Conservation (phyloP, 1,140 invertebrate species). For the Drosophila sp. region DNA sequence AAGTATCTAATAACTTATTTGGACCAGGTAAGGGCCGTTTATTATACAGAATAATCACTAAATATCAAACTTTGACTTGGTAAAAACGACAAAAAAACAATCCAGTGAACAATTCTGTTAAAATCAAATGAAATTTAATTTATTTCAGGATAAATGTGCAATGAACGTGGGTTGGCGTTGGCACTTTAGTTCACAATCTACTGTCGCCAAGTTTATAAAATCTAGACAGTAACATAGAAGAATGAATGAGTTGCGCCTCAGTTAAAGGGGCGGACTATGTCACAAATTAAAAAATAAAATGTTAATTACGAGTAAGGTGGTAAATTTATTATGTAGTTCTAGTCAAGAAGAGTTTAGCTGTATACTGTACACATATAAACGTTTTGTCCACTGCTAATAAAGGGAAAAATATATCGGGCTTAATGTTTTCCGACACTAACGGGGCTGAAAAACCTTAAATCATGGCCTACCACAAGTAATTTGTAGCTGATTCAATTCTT, state of each 20-base stretch:
- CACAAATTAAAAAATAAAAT: not conserved
- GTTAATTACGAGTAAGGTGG: not conserved
- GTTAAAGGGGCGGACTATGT: constrained; percentile 6
- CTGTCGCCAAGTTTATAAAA: constrained; percentile 19
- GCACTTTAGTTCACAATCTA: constrained; percentile 38
- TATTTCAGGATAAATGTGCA: constrained; percentile 54
- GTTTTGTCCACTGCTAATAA: not conserved
- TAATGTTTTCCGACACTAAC: not conserved
- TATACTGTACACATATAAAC: not conserved
- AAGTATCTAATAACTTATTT: not conserved
- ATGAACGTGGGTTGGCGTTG: constrained; percentile 19
- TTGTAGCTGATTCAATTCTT: not conserved
- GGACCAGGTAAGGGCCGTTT: not conserved
- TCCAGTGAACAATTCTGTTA: constrained; percentile 62
- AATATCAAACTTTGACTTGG: constrained; percentile 19
- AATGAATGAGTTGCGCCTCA: constrained; percentile 5
- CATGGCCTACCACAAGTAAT: not conserved
- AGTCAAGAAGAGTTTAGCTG: constrained; percentile 1
- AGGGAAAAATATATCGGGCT: not conserved
- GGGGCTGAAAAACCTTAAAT: not conserved
- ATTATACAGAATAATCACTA: constrained; percentile 31
- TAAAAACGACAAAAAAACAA: constrained; percentile 41
- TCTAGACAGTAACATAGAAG: constrained; percentile 25
- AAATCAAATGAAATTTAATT: constrained; percentile 67
- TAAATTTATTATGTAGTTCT: constrained; percentile 14